Base-by-base conservation (phyloP, 2,113 vertebrate genomes). In the Panthera tigris region DNA sequence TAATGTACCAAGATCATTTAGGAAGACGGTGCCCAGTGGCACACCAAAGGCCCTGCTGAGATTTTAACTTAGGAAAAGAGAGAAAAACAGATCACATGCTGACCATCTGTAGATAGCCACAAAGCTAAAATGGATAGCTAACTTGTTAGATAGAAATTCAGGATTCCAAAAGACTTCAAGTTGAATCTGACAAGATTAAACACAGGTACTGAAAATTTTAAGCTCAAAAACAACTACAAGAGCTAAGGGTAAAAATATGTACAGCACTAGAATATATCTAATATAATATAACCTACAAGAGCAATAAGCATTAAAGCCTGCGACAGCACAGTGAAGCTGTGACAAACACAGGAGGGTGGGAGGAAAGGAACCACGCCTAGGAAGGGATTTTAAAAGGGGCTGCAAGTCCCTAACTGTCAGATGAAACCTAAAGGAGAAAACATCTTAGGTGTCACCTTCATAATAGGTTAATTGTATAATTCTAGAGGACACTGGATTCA, bases 401-500 rank as follows among this genome's bases (percentile, higher is more conserved):
- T 55, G 5, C 19, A 91, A 71, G 57, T 86, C 27, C 50, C 33
- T 89, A 93, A 55, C 57, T 89, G 86, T 89, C 68, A 87, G 33
- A 95, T 48, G 19, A 96, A 96, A 95, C 66, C 95, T 63, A 82
- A 94, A 96, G 48, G 27, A 89, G 27, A 80, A 93, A 50, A 21
- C 41, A 81, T 63, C 48, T 91, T 73, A 27, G 33, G 86, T 85
- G n/a, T 45, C 71, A 82, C 23, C 61, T 13, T 68, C 94, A 89
- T 10, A 69, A 13, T 33, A 80, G 23, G 57, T 92, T 36, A 85
- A 76, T 0, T 76, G 48, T 76, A 4, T 41, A 92, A 85, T 91
- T 86, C n/a, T 45, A 94, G 45, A 97, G 61, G 14, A 52, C 68
- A 89, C 50, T 15, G 25, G 74, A 92, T 69, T 78, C 45, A 81